Conservation (phyloP, 2,888 invertebrate genomes). For the Barypeithes pellucidus region DNA sequence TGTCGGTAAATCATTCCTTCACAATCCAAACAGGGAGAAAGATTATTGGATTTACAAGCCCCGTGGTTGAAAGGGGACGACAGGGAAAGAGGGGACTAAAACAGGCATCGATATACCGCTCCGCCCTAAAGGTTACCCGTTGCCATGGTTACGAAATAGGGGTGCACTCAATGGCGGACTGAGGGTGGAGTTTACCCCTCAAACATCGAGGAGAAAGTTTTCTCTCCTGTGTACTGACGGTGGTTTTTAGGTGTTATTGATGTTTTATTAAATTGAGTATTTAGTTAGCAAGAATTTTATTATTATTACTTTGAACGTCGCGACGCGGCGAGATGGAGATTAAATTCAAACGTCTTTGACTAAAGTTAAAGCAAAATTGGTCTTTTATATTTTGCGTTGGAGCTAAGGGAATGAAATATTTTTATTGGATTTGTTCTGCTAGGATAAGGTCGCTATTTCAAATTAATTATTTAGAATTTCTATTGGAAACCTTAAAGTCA, state of each 20-base stretch:
- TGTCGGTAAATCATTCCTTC: constrained; percentile 68
- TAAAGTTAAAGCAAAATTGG: constrained; percentile 22
- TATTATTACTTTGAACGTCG: constrained; percentile 49
- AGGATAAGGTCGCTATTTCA: neutral
- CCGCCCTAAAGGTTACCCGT: constrained; percentile 67
- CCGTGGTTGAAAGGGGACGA: constrained; percentile 49
- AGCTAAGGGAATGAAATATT: constrained; percentile 16
- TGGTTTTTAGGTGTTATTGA: constrained; percentile 55
- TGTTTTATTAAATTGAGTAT: constrained; percentile 55
- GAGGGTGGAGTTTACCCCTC: constrained; percentile 58
- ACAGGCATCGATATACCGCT: constrained; percentile 63
- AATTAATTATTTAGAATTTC: too few relatives aligned
- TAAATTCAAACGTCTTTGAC: constrained; percentile 34
- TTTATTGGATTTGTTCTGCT: neutral
- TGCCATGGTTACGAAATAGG: constrained; percentile 62
- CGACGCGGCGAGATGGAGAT: constrained; percentile 32
- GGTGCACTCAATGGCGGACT: constrained; percentile 65
- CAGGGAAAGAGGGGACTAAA: constrained; percentile 46
- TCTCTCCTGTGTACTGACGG: constrained; percentile 51
- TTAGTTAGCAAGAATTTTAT: constrained; percentile 55
- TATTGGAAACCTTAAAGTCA: too few relatives aligned
- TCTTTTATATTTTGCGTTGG: constrained; percentile 9
- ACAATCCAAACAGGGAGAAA: constrained; percentile 67
- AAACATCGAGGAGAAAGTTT: constrained; percentile 45
- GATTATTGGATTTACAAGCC: constrained; percentile 68